Base-by-base conservation (phyloP, 2,888 invertebrate genomes). In the Leucophenga maculata region DNA sequence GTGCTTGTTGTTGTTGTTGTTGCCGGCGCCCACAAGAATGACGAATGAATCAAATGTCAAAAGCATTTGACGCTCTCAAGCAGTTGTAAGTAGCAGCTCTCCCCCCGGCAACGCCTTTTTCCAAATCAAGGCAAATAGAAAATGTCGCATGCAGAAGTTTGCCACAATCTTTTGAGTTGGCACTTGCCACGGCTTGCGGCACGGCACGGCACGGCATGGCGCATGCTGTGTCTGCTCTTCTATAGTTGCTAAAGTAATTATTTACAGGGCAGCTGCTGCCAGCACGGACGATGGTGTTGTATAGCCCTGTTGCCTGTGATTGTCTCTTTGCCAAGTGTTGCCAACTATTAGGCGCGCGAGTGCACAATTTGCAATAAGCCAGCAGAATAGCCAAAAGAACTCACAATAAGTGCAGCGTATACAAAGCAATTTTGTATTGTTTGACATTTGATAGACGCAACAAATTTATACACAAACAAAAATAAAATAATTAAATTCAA, bases 41-140 rank as follows among this genome's bases (percentile, higher is more conserved):
- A 86, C 86, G 86, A 85, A 86, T 86, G 86, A 86, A 85, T 82
- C 86, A 86, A 86, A 85, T 85, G 86, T 85, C 86, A 85, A 80
- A 76, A 82, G 79, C 86, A 86, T 75, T 83, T 73, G 78, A 78
- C 74, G 83, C 79, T 77, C 79, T 77, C 78, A 82, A 79, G 80
- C 84, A 82, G 79, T 4, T 18, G 50, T 54, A 67, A 60, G 48
- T 50, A 32, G 67, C 69, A 62, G 50, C 52, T 11, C 11, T 39
- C 11, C 1, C 3, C 11, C 11, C 39, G 39, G 39, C 8, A 39
- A 11, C 11, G 69, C 67, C 59, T 69, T 70, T 69, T 62, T 62
- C 16, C 39, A 71, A 67, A 64, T 67, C 69, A 67, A 68, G 54
- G 74, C 78, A 83, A 85, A 85, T 85, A 84, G 85, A 85, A 84